Evolutionary conservation across 2,888 invertebrate species (phyloP).

Genomic region (Dasypolia templi): DNA sequence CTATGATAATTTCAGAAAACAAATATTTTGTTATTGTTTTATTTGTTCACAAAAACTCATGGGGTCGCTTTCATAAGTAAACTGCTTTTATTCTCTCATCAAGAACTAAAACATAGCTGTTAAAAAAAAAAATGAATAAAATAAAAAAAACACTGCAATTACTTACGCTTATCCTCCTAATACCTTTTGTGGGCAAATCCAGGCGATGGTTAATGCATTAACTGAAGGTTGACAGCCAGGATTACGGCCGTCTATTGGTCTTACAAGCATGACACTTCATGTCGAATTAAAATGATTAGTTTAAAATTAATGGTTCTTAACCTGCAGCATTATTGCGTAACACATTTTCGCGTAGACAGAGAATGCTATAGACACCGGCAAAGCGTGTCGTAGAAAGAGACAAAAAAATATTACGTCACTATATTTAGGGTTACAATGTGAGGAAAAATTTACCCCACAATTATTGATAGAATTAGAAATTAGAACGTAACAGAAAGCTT

Average conservation of each 20-base stretch:
- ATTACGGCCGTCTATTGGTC: conserved; percentile 27
- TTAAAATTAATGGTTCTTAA: background rate
- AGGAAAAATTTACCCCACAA: no score
- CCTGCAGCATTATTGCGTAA: no score
- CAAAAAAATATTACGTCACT: no score
- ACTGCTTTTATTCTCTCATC: background rate
- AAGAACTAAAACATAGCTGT: background rate
- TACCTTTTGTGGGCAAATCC: conserved; percentile 17
- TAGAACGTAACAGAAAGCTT: no score
- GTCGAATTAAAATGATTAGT: conserved; percentile 17
- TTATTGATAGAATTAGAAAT: no score
- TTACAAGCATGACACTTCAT: conserved; percentile 4
- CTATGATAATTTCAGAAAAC: no score
- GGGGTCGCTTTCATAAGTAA: rapidly evolving
- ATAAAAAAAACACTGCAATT: conserved; percentile 42
- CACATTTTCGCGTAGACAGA: no score
- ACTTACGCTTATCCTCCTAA: conserved; percentile 39
- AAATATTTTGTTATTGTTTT: background rate
- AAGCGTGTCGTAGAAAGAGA: no score
- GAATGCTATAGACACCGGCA: no score
- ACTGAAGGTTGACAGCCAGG: conserved; percentile 19
- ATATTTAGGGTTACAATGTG: no score
- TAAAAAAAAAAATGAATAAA: conserved; percentile 34
- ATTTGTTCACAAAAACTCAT: background rate
- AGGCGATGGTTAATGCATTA: conserved; percentile 32